Base-by-base conservation (phyloP, 2,888 invertebrate species). In the Periphyllus acericola region DNA sequence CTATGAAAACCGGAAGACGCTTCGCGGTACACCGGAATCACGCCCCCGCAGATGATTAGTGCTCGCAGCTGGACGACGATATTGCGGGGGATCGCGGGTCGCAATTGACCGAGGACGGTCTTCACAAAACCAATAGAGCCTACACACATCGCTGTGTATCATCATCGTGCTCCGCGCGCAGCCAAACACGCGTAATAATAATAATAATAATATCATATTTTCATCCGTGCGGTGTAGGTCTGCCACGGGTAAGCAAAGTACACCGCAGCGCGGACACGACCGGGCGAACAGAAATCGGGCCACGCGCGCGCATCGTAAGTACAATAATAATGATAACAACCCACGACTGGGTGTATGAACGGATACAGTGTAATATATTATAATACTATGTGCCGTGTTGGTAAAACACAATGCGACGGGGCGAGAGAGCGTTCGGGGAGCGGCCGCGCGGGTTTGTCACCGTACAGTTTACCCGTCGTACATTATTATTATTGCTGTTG, bases 361-460 rank as follows among this genome's bases (percentile, higher is more conserved):
- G 46, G 1, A 46, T 5, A 9, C 9, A 9, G 4, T 46, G 14
- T 60, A 25, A 60, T 6, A 0, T 60, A 60, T 60, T 25, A 19
- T 60, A 5, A 60, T 21, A 60, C 5, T 60, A 46, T 2, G 60
- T 21, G 3, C 46, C 36, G 36, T 6, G 36, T 36, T 3, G 3
- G 17, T 9, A 52, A 3, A 60, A 25, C 60, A 60, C 60, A 60
- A 25, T 60, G 60, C 46, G 2, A 0, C 46, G 46, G 14, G 46
- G 46, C 3, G 40, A 40, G 40, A 46, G 14, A 46, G 46, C 60
- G 68, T 29, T 29, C 32, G 29, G 71, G 71, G 71, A 14, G 71
- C 71, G 71, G 71, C 29, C 71, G 71, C 32, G 32, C 71, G 71
- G 71, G 71, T 71, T 71, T 29, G 71, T 71, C 71, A 29, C 29